Conservation (phyloP, 2,888 invertebrate genomes). For the Drepanosiphum platanoidis region DNA sequence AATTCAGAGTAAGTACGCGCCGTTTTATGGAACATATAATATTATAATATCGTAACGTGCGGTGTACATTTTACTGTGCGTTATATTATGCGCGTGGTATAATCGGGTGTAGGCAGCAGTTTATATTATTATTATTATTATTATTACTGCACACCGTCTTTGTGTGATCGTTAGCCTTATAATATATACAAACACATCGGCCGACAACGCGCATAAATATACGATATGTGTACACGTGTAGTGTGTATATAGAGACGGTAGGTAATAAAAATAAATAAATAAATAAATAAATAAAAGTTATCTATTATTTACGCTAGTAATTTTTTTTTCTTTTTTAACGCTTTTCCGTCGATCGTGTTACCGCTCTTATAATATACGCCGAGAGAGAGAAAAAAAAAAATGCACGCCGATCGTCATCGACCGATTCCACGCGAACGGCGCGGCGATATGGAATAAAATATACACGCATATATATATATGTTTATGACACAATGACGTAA, state of each 20-base stretch:
- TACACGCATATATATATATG: background rate
- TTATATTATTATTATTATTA: background rate
- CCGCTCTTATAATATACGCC: background rate
- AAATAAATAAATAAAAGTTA: background rate
- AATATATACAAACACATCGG: background rate
- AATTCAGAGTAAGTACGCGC: slow-evolving; percentile 18
- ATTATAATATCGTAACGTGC: background rate
- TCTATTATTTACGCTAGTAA: background rate
- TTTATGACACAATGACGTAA: background rate
- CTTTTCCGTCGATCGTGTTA: no score
- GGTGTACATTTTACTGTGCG: background rate
- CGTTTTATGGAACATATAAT: background rate
- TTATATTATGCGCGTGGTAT: background rate
- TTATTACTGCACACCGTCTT: background rate
- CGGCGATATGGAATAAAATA: background rate
- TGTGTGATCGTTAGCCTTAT: background rate
- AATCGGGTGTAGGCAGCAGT: background rate
- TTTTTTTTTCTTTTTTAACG: no score
- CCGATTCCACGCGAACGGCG: background rate
- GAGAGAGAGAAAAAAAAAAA: background rate
- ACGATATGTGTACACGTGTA: background rate
- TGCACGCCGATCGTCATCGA: background rate
- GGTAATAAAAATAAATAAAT: background rate
- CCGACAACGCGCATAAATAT: background rate
- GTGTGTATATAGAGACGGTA: background rate